Conservation (phyloP, 2,113 vertebrate genomes). For the Limanda limanda region DNA sequence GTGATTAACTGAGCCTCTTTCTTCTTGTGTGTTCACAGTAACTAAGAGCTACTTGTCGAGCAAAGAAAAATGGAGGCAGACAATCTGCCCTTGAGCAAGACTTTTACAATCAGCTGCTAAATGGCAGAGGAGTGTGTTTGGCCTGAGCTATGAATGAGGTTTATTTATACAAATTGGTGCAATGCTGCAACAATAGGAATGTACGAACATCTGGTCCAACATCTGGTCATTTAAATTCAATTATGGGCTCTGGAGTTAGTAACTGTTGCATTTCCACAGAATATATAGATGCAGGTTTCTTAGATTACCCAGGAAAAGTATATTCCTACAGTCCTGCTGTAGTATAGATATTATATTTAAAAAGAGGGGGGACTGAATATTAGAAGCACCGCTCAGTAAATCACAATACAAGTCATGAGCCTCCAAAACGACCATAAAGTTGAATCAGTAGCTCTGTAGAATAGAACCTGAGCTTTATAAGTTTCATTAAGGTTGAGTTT, state of each 20-base stretch:
- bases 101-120: not conserved
- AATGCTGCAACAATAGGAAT: not conserved
- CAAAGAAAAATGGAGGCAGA: not conserved
- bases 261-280: not conserved
- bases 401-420: too few species aligned
- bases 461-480: too few species aligned
- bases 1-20: too few species aligned
- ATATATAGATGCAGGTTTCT: not conserved
- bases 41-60: not conserved
- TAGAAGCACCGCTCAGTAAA: too few species aligned
- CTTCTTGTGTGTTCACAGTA: not conserved
- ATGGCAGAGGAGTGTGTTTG: not conserved
- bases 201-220: constrained; percentile 30
- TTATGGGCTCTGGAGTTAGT: not conserved
- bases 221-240: constrained; percentile 2
- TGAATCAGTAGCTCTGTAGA: too few species aligned
- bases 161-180: not conserved
- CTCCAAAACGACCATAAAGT: too few species aligned
- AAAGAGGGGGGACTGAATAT: too few species aligned
- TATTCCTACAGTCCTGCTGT: too few species aligned
- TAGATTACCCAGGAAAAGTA: too few species aligned
- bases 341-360: too few species aligned
- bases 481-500: too few species aligned
- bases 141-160: not conserved
- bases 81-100: constrained; percentile 1